These are phyloP conservation scores for Gracilinanus agilis DNA, from an alignment of 2,113 vertebrate species.

Conservation along the genomic window DNA sequence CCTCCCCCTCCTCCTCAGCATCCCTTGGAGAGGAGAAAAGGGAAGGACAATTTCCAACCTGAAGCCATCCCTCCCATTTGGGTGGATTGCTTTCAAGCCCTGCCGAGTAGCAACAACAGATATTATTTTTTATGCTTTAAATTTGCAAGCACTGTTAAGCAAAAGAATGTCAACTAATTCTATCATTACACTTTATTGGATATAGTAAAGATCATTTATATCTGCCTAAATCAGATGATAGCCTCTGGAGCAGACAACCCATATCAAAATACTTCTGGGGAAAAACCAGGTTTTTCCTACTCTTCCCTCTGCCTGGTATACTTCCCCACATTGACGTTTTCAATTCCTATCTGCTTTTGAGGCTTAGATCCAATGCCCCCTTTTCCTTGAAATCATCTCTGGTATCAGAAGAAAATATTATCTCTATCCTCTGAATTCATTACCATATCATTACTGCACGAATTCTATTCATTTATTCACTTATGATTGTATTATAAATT, in stretches of 20 bases:
- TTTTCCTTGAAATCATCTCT: neutral
- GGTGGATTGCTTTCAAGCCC: neutral
- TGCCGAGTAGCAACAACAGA: neutral
- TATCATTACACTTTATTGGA: neutral
- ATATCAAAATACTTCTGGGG: neutral
- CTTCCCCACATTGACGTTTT: neutral
- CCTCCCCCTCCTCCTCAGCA: neutral
- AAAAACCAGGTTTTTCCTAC: neutral
- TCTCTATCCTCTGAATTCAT: neutral
- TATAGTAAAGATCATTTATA: conserved; percentile 3
- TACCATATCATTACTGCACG: neutral
- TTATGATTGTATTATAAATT: neutral
- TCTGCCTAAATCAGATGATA: neutral
- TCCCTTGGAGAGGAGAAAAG: neutral
- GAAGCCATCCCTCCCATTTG: neutral
- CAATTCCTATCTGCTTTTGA: neutral
- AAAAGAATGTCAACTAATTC: conserved; percentile 6
- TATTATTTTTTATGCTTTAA: conserved; percentile 2
- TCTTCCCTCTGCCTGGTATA: neutral
- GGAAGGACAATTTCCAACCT: neutral
- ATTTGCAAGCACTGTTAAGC: conserved; percentile 4
- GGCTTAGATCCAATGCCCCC: neutral
- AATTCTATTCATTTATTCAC: neutral
- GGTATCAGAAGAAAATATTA: neutral
- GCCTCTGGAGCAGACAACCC: neutral